Conservation (phyloP, 2,888 invertebrate species). For the Nymphalis polychloros region DNA sequence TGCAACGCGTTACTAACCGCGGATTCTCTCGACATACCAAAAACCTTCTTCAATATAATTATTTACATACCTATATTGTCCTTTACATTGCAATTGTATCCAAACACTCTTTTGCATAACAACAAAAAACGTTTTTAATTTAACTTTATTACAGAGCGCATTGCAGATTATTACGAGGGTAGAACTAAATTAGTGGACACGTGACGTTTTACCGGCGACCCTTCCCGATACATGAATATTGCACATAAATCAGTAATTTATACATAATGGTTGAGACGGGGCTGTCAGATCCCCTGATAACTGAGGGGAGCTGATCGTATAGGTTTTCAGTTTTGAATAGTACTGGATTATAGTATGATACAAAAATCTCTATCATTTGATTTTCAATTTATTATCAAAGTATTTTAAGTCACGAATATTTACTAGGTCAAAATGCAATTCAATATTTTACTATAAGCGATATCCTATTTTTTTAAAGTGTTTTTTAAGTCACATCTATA, state of each 20-base stretch:
- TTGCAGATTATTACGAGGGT: not conserved
- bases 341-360: not conserved
- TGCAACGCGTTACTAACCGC: not conserved
- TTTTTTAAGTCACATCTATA: no score
- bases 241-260: not conserved
- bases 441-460: no score
- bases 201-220: slow-evolving; percentile 4
- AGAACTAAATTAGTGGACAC: slow-evolving; percentile 11
- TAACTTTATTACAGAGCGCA: not conserved
- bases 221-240: slow-evolving; percentile 6
- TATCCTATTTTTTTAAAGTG: no score
- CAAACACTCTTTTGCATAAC: no score
- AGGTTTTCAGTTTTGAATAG: not conserved
- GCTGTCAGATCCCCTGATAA: not conserved
- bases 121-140: not conserved
- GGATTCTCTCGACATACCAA: not conserved
- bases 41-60: not conserved
- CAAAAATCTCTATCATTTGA: not conserved
- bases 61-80: not conserved
- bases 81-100: not conserved
- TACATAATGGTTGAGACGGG: slow-evolving; percentile 2
- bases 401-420: slow-evolving; percentile 5
- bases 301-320: not conserved
- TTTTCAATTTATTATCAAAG: not conserved
- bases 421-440: not conserved